Conservation (phyloP, 2,888 invertebrate species). For the Nezara viridula region DNA sequence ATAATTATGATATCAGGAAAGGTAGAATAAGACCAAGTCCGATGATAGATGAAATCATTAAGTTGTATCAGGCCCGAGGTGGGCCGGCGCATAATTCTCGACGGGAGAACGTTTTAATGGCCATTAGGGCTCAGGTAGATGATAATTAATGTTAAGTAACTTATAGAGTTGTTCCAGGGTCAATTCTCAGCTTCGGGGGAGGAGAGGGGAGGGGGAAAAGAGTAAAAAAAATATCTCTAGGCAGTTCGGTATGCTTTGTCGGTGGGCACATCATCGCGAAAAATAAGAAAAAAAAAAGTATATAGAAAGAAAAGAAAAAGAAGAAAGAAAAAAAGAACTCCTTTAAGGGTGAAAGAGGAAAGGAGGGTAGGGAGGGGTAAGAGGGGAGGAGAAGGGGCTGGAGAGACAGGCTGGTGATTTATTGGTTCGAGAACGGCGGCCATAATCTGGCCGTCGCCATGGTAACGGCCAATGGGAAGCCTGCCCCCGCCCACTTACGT, state of each 20-base stretch:
- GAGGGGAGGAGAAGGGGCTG: slow-evolving; percentile 32
- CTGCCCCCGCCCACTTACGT: slow-evolving; percentile 47
- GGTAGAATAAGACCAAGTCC: slow-evolving; percentile 32
- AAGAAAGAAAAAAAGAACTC: slow-evolving; percentile 44
- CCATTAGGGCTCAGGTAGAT: slow-evolving; percentile 54
- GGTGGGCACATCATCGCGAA: slow-evolving; percentile 51
- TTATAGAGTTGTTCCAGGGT: slow-evolving; percentile 56
- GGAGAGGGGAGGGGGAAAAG: no score
- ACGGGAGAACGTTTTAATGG: slow-evolving; percentile 51
- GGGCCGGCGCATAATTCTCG: slow-evolving; percentile 32
- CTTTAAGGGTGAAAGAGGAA: slow-evolving; percentile 57
- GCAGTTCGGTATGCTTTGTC: slow-evolving; percentile 52
- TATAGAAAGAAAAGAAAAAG: slow-evolving; percentile 34
- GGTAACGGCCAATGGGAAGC: slow-evolving; percentile 58
- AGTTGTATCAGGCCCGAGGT: slow-evolving; percentile 54
- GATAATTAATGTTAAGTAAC: slow-evolving; percentile 55
- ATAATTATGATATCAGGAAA: slow-evolving; percentile 43
- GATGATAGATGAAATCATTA: slow-evolving; percentile 59
- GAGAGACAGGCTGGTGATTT: slow-evolving; percentile 52
- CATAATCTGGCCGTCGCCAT: slow-evolving; percentile 58
- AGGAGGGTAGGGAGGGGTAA: slow-evolving; percentile 42
- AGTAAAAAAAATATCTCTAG: not conserved
- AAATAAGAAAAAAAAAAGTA: slow-evolving; percentile 45
- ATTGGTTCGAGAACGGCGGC: slow-evolving; percentile 56
- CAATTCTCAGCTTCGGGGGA: slow-evolving; percentile 19